A percentile compares a stretch with the other conserved stretches of the same genome.
Conservation (phyloP, 2,113 vertebrate genomes). For the Hippopotamus amphibius region DNA sequence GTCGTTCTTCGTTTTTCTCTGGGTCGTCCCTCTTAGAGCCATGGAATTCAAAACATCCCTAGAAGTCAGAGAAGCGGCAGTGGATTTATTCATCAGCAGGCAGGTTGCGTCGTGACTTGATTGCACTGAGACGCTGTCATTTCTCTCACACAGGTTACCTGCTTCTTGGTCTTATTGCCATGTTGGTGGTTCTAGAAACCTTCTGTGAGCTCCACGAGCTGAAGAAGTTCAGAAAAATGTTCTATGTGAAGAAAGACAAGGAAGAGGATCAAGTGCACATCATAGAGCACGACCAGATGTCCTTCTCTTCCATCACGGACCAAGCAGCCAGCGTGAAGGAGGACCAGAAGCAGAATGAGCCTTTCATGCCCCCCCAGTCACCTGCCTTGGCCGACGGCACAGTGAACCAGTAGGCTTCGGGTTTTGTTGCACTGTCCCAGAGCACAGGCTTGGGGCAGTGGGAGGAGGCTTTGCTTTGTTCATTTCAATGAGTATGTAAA, state of each 20-base stretch:
- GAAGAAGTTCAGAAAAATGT: constrained; percentile 96
- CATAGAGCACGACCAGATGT: constrained; percentile 95
- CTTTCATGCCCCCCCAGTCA: constrained; percentile 87
- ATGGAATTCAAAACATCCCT: neutral
- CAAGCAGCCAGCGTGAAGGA: constrained; percentile 87
- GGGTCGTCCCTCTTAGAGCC: neutral
- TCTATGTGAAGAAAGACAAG: constrained; percentile 97
- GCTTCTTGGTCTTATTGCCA: constrained; percentile 94
- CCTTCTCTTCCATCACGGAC: constrained; percentile 94
- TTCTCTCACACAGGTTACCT: constrained; percentile 90
- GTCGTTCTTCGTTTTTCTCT: neutral
- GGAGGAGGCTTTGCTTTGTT: constrained; percentile 60
- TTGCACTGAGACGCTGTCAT: neutral
- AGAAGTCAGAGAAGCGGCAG: neutral
- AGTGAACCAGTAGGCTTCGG: constrained; percentile 88
- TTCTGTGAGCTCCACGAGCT: constrained; percentile 98
- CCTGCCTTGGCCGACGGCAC: constrained; percentile 86
- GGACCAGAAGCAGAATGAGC: constrained; percentile 90
- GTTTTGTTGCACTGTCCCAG: neutral
- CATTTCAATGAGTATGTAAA: constrained; percentile 66
- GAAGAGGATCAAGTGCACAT: constrained; percentile 94
- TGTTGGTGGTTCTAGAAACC: constrained; percentile 97
- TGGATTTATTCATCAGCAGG: too few relatives aligned
- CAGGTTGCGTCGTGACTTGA: fast-evolving
- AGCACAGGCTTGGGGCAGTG: constrained; percentile 68